These are phyloP conservation scores for Turnix velox DNA, from an alignment of 2,113 vertebrate genomes.

Conservation along the genomic window DNA sequence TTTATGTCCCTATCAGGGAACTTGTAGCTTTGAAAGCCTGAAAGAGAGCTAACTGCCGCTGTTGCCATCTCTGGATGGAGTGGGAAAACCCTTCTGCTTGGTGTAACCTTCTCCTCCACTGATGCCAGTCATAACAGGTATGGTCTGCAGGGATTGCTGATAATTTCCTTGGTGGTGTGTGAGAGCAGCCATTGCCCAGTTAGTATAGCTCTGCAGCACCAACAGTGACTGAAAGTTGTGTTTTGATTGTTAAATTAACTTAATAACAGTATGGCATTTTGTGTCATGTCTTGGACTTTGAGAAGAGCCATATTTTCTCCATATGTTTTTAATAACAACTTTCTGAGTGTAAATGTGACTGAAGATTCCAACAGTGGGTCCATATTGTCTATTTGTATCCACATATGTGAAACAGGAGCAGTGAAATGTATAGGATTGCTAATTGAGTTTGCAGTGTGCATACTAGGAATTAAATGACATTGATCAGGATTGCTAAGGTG, in stretches of 20 bases:
- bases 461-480: neutral
- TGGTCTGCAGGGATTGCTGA: neutral
- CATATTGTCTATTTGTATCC: neutral
- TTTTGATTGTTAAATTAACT: neutral
- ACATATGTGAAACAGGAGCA: neutral
- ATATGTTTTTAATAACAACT: neutral
- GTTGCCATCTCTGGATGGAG: neutral
- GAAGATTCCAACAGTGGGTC: neutral
- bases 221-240: neutral
- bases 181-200: neutral
- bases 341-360: neutral
- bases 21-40: neutral
- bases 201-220: neutral
- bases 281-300: neutral
- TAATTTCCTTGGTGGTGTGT: neutral
- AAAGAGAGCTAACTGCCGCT: neutral
- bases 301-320: neutral
- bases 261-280: neutral
- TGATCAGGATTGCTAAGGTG: neutral
- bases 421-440: neutral
- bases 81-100: neutral
- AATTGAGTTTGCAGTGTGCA: neutral
- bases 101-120: neutral
- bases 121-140: neutral
- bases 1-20: neutral